Evolutionary conservation across 2,113 vertebrate genomes (phyloP), one percentile per base, ranked within the genome.

Genomic region (Sinocyclocheilus anshuiensis): DNA sequence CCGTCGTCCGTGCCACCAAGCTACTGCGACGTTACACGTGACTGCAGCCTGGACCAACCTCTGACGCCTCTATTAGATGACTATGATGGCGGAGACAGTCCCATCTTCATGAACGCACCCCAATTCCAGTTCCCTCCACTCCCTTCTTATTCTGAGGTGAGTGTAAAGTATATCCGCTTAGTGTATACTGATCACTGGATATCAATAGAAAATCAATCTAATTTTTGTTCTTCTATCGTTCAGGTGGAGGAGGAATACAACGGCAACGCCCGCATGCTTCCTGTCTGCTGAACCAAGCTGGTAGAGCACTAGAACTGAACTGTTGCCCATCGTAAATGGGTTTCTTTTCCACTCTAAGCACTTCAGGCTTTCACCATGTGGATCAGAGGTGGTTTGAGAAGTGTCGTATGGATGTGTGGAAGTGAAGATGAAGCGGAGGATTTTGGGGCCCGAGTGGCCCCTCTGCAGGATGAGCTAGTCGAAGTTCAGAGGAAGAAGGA

Each of bases 51-150:
- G 48, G 97, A 99, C 48, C 97, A 97, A 85, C 98, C 97, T 2
- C 97, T 97, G 89, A 96, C 97, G 0, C 98, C 97, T 0, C 95
- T 99, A 0, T 92, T 98, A 7, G 96, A 98, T 0, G 97, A 98
- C 5, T 69, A 94, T 0, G 97, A 99, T 0, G 93, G 92, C 0
- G 96, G 96, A 0, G 97, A 98, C 89, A 99, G 97, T 88, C 97
- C 98, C 57, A 97, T 99, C 90, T 99, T 98, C 89, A 99, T 99
- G 97, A 96, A 95, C 0, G 86, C 94, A 0, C 91, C 96, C 0
- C 85, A 94, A 36, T 99, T 99, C 93, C 93, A 92, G 83, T 98
- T 95, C 93, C 96, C 97, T 57, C 93, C 96, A 0, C 97, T 96
- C 0, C 97, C 98, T 0, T 94, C 95, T 0, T 98, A 97, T 85